Evolutionary conservation across 2,888 invertebrate species (phyloP).

Genomic region (Archips xylosteana): DNA sequence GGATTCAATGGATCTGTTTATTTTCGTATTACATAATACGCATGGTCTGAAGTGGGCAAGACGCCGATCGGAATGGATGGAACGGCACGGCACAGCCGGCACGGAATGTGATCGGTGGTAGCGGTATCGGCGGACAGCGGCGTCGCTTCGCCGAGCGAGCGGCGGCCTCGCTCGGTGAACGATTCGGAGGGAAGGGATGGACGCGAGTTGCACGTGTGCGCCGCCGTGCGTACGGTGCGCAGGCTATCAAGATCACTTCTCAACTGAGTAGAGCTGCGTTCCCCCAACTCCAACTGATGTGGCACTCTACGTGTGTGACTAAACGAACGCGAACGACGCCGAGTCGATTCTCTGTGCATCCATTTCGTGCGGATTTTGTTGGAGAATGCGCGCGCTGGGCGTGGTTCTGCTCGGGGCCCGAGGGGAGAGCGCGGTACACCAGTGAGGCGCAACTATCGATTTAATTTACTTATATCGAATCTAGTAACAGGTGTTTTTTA

Average conservation of each 20-base stretch:
- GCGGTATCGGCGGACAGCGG: slow-evolving; percentile 37
- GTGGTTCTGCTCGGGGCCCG: slow-evolving; percentile 72
- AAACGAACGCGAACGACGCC: slow-evolving; percentile 65
- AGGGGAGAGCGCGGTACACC: slow-evolving; percentile 68
- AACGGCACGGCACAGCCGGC: slow-evolving; percentile 26
- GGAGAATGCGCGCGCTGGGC: slow-evolving; percentile 80
- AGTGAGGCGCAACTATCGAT: slow-evolving; percentile 69
- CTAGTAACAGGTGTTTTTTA: slow-evolving; percentile 19
- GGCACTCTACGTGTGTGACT: slow-evolving; percentile 67
- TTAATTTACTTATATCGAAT: slow-evolving; percentile 57
- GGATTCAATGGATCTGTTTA: slow-evolving; percentile 61
- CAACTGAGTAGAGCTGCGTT: slow-evolving; percentile 60
- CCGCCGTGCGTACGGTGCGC: slow-evolving; percentile 72
- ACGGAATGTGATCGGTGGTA: slow-evolving; percentile 44
- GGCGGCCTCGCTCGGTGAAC: slow-evolving; percentile 59
- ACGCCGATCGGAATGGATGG: slow-evolving; percentile 46
- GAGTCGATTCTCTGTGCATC: slow-evolving; percentile 68
- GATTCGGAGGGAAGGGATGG: slow-evolving; percentile 63
- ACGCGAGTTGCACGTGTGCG: slow-evolving; percentile 73
- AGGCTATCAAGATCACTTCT: slow-evolving; percentile 73
- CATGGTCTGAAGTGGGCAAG: slow-evolving; percentile 52
- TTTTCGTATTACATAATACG: slow-evolving; percentile 75
- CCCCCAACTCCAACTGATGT: slow-evolving; percentile 53
- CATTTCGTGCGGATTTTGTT: slow-evolving; percentile 77
- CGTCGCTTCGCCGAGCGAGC: slow-evolving; percentile 55